Evolutionary conservation across 2,888 invertebrate genomes (phyloP), one percentile per base, ranked within the genome.

Genomic region (Heliconius charithonia): DNA sequence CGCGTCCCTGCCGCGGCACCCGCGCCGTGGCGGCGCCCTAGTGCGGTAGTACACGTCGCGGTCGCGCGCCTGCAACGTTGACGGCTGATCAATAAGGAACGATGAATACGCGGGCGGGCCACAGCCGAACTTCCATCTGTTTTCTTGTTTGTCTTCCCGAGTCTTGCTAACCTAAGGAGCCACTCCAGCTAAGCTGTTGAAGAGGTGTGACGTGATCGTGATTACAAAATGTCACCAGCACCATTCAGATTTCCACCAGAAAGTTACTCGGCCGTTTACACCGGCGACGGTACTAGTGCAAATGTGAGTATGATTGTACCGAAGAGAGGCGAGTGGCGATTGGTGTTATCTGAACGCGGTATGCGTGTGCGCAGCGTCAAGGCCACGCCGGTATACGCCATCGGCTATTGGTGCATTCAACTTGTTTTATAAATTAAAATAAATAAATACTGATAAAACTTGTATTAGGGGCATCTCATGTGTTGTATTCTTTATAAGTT

Each of bases 191-290:
- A 4, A 56, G 32, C 45, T 71, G 13, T 29, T 67, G 13, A 70
- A 45, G 62, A 41, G 19, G 51, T 80, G 89, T 90, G 89, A 83
- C 81, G 89, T 89, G 88, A 80, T 29, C 45, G 74, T 45, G 74
- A 83, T 84, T 82, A 80, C 82, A n/a, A 86, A 84, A 93, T 92
- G 93, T 89, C 91, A 81, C 86, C 89, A 80, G 85, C 88, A 81
- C 86, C 83, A 84, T 94, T 91, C 86, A 91, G 87, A 85, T 94
- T 94, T 84, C 94, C 94, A 79, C 94, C 94, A 85, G 91, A 93
- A 88, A 92, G 89, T 83, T 94, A 91, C 87, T 94, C 94, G 74
- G 93, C 91, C 80, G 88, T 94, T 83, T 94, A 93, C 86, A 86
- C 86, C 85, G 84, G 83, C 86, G 92, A 91, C 84, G 89, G 86